These are phyloP conservation scores for Ara ararauna DNA, from an alignment of 2,797 vertebrate species.

Conservation along the genomic window DNA sequence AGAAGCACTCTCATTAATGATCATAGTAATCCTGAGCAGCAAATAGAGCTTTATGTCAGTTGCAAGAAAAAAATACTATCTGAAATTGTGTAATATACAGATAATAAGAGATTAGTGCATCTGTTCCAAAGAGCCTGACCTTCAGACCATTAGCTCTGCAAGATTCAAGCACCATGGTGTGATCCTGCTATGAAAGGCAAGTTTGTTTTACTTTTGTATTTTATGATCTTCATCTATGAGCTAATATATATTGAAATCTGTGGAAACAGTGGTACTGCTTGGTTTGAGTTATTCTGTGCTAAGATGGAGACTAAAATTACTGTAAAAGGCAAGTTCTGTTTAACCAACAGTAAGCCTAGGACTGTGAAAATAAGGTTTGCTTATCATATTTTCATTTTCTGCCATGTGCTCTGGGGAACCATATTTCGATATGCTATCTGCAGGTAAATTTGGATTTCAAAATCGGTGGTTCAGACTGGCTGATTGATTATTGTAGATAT, in stretches of 20 bases:
- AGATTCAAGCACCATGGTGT: constrained; percentile 12
- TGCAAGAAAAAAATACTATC: constrained; percentile 37
- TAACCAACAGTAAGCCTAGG: background rate
- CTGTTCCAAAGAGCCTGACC: constrained; percentile 51
- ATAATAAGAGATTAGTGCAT: constrained; percentile 64
- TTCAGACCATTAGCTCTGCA: constrained; percentile 48
- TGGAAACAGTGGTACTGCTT: background rate
- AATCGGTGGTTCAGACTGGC: background rate
- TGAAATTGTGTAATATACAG: constrained; percentile 43
- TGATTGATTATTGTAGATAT: background rate
- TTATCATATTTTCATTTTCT: background rate
- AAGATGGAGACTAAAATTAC: background rate
- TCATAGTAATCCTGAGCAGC: constrained; percentile 38
- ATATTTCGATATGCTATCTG: background rate
- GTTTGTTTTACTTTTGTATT: constrained; percentile 43
- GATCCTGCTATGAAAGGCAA: constrained; percentile 54
- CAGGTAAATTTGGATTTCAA: background rate
- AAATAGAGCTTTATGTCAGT: constrained; percentile 17
- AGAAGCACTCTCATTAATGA: constrained; percentile 55
- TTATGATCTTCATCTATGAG: background rate
- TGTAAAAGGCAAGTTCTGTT: constrained; percentile 1
- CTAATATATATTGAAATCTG: constrained; percentile 20
- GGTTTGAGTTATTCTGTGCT: background rate
- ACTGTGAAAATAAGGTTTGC: background rate
- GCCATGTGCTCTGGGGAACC: fast-evolving